Evolutionary conservation across 2,113 vertebrate species (phyloP), one percentile per base, ranked within the genome.

Genomic region (Psilopogon haemacephalus): DNA sequence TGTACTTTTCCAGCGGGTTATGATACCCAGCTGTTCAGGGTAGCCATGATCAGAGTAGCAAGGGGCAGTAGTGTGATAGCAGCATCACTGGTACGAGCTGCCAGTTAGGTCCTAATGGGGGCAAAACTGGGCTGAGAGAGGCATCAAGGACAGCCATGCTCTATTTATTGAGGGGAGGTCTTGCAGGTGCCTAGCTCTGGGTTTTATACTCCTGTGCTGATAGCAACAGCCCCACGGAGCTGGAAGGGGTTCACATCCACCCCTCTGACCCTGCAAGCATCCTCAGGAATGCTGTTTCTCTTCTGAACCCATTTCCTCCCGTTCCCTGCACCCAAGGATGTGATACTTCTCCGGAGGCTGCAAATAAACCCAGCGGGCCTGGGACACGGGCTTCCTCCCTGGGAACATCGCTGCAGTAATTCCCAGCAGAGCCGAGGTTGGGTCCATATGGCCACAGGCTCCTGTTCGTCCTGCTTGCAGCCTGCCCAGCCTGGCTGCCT

Each of bases 221-320:
- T 4, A 17, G 55, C 55, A 65, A 40, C 68, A 91, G 44, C 38
- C 24, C n/a, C 68, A 35, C 0, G 1, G 38, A 46, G 40, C 2
- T 16, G 28, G n/a, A 46, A 2, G 6, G 12, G 10, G 8, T 24
- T 84, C 84, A 65, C 40, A 37, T 10, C 16, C 20, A 35, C 15
- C 15, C 18, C 23, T 81, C 23, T 2, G 5, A 44, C 11, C 33
- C 63, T 0, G 0, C 0, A 0, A 79, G 20, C 50, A 44, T 83
- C 82, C 13, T 84, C 87, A 5, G 4, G 17, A 20, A 28, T 62
- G n/a, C 37, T 59, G 37, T 28, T 77, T 79, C 59, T 75, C 71
- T 85, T 94, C 68, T 85, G 64, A 91, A 88, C 67, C 33, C 35
- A 55, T 85, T 94, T 85, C 68, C 63, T 89, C 40, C 37, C 58